phyloP scores from a whole-genome alignment of 2,888 invertebrate species.

The Sminthurinus aureus region DNA sequence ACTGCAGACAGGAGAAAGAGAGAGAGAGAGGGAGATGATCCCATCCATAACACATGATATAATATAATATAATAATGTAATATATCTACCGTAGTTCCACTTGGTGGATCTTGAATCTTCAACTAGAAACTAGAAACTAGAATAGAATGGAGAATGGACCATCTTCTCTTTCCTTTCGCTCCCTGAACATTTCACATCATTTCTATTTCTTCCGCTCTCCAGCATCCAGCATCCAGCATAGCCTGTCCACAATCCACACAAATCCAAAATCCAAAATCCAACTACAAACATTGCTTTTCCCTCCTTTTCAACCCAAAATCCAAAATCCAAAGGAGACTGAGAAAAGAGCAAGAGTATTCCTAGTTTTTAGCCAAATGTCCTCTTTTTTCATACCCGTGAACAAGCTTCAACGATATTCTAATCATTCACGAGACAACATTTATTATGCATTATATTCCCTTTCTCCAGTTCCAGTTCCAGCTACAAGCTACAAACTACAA shows the following conservation, averaged over 20 bases:
- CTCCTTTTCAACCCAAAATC: background rate
- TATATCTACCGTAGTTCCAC: background rate
- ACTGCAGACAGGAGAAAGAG: conserved; percentile 6
- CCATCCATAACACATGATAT: background rate
- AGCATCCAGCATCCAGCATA: conserved; percentile 7
- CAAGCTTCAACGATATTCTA: background rate
- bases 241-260: background rate
- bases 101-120: conserved; percentile 21
- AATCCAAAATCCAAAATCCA: background rate
- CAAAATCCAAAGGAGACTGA: background rate
- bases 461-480: too few relatives aligned
- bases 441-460: conserved; percentile 11
- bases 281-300: conserved; percentile 15
- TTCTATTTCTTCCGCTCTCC: conserved; percentile 26
- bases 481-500: too few relatives aligned
- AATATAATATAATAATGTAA: background rate
- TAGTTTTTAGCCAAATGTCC: background rate
- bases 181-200: conserved; percentile 32
- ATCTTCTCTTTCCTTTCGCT: conserved; percentile 15
- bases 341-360: background rate
- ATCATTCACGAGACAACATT: conserved; percentile 32
- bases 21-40: background rate
- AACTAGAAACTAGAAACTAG: too few relatives aligned
- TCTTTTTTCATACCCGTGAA: conserved; percentile 2
- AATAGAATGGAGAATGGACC: too few relatives aligned